Percentiles rank a stretch among this genome's conserved stretches.
These are phyloP conservation scores for Oligia fasciuncula DNA, from an alignment of 2,888 invertebrate genomes.

Conservation along the genomic window DNA sequence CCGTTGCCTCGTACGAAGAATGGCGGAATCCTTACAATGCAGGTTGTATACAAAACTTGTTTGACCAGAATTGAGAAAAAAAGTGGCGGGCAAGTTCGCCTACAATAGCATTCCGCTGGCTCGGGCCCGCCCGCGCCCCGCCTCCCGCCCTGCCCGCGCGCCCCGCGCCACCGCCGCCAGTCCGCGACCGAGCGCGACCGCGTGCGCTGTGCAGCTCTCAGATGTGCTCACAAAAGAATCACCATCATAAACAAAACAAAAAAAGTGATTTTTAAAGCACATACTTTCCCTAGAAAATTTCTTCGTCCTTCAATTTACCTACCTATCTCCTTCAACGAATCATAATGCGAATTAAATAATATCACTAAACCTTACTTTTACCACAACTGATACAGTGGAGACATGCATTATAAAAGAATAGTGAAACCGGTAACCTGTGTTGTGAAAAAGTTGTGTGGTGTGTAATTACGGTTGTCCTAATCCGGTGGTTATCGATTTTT, in stretches of 20 bases:
- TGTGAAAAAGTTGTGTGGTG: slow-evolving; percentile 79
- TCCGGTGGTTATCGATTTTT: slow-evolving; percentile 85
- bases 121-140: slow-evolving; percentile 82
- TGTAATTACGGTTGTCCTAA: slow-evolving; percentile 75
- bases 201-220: slow-evolving; percentile 73
- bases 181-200: slow-evolving; percentile 84
- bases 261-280: slow-evolving; percentile 66
- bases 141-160: slow-evolving; percentile 78
- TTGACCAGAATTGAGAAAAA: slow-evolving; percentile 89
- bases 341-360: slow-evolving; percentile 49
- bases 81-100: slow-evolving; percentile 90
- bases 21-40: slow-evolving; percentile 90
- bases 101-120: slow-evolving; percentile 88
- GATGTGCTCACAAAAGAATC: slow-evolving; percentile 74
- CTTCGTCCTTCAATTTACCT: slow-evolving; percentile 43
- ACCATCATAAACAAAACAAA: slow-evolving; percentile 76
- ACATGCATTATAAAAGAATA: slow-evolving; percentile 72
- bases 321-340: slow-evolving; percentile 16
- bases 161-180: slow-evolving; percentile 74
- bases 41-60: slow-evolving; percentile 90
- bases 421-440: slow-evolving; percentile 79
- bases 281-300: slow-evolving; percentile 58
- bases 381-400: slow-evolving; percentile 66
- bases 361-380: slow-evolving; percentile 60
- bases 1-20: slow-evolving; percentile 86